Conservation (phyloP, 2,888 invertebrate species). For the Synanthedon myopaeformis region DNA sequence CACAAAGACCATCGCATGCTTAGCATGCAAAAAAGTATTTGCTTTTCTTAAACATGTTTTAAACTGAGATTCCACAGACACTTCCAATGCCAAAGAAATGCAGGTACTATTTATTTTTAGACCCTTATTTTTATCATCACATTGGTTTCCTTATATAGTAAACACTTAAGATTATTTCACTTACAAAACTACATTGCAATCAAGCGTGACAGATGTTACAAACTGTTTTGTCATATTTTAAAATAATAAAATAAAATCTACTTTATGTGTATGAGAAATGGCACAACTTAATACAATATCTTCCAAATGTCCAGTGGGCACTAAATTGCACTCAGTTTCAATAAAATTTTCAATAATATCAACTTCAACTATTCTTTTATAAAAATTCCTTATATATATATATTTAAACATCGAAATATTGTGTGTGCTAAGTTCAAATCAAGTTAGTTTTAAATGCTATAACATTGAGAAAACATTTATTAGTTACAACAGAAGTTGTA, state of each 20-base stretch:
- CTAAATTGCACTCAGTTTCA: slow-evolving; percentile 38
- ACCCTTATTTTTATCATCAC: slow-evolving; percentile 63
- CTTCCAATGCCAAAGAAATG: slow-evolving; percentile 45
- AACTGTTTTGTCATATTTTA: not conserved
- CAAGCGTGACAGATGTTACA: not conserved
- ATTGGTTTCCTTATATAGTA: slow-evolving; percentile 52
- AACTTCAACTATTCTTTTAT: too few relatives aligned
- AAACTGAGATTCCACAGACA: slow-evolving; percentile 18
- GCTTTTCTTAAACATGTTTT: slow-evolving; percentile 5
- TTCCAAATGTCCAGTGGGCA: not conserved
- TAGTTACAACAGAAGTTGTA: too few relatives aligned
- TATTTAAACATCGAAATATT: too few relatives aligned
- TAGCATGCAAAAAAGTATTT: not conserved
- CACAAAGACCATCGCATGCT: not conserved
- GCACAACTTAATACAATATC: slow-evolving; percentile 38
- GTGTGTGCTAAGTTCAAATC: too few relatives aligned
- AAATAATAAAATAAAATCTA: not conserved
- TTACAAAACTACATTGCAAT: slow-evolving; percentile 1
- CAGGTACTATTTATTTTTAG: slow-evolving; percentile 47
- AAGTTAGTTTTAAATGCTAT: too few relatives aligned
- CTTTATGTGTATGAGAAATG: slow-evolving; percentile 22
- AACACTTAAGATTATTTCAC: slow-evolving; percentile 14
- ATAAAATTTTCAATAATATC: not conserved
- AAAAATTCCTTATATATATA: too few relatives aligned
- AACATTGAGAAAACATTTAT: too few relatives aligned